These are phyloP conservation scores for Gymnorhina tibicen DNA, from an alignment of 2,113 vertebrate species.

Conservation along the genomic window DNA sequence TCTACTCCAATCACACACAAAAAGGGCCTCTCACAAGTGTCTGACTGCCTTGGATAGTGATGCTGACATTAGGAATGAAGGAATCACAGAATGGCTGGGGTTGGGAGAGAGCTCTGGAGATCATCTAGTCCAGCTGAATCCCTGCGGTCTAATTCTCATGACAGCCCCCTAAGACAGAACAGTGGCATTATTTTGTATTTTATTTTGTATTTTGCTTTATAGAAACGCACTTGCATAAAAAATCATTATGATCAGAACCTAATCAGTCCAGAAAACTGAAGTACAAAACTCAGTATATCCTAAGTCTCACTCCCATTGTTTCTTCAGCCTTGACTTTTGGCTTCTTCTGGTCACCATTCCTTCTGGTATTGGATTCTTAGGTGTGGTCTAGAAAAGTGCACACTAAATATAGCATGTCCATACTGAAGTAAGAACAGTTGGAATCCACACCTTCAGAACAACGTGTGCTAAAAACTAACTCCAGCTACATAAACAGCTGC, in stretches of 20 bases:
- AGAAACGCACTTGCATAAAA: not conserved
- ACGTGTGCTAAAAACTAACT: not conserved
- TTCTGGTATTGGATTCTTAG: not conserved
- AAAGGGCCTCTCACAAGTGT: not conserved
- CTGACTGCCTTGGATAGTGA: not conserved
- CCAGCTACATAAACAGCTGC: not conserved
- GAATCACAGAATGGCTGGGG: not conserved
- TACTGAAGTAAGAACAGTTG: not conserved
- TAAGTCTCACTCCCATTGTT: not conserved
- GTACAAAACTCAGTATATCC: not conserved
- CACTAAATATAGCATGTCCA: fast-evolving
- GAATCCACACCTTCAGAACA: not conserved
- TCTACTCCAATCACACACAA: not conserved
- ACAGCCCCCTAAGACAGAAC: not conserved
- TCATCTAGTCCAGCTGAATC: not conserved
- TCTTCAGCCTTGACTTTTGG: not conserved
- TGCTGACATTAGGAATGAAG: not conserved
- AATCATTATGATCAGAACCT: not conserved
- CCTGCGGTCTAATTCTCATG: not conserved
- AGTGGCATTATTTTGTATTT: not conserved
- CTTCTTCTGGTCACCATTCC: not conserved
- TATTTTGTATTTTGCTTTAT: not conserved
- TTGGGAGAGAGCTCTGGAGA: not conserved
- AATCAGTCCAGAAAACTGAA: not conserved
- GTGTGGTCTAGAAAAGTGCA: not conserved